These are phyloP conservation scores for Raja brachyura DNA, from an alignment of 2,113 vertebrate genomes.

Conservation along the genomic window DNA sequence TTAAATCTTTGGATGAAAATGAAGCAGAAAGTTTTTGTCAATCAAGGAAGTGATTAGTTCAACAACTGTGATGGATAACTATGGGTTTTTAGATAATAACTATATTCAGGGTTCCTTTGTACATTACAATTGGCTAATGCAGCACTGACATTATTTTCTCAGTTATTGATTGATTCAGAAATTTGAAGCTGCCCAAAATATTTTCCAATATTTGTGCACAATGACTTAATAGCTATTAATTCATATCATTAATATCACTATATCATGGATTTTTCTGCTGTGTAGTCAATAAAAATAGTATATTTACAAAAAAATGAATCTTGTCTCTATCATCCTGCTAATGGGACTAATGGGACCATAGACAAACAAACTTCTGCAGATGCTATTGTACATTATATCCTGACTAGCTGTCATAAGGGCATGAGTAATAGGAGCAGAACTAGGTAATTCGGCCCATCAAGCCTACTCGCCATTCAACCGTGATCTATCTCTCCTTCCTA, in stretches of 20 bases:
- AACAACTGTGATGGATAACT: neutral
- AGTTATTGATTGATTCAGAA: neutral
- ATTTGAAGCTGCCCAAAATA: neutral
- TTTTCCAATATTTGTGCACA: neutral
- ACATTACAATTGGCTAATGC: neutral
- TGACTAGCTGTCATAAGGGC: no score
- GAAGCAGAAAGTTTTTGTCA: neutral
- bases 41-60: neutral
- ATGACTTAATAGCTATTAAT: neutral
- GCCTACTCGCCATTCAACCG: no score
- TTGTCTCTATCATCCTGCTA: neutral
- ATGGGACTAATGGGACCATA: neutral
- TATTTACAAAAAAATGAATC: neutral
- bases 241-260: neutral
- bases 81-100: neutral
- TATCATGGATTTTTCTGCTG: neutral
- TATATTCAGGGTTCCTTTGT: neutral
- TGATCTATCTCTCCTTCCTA: no score
- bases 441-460: no score
- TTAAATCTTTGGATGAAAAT: neutral
- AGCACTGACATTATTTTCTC: neutral
- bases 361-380: neutral
- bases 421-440: no score
- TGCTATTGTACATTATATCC: no score
- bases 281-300: neutral